A percentile compares a stretch with the other conserved stretches of the same genome.
phyloP scores from a whole-genome alignment of 2,797 vertebrate species.

The Sorex maritimensis region DNA sequence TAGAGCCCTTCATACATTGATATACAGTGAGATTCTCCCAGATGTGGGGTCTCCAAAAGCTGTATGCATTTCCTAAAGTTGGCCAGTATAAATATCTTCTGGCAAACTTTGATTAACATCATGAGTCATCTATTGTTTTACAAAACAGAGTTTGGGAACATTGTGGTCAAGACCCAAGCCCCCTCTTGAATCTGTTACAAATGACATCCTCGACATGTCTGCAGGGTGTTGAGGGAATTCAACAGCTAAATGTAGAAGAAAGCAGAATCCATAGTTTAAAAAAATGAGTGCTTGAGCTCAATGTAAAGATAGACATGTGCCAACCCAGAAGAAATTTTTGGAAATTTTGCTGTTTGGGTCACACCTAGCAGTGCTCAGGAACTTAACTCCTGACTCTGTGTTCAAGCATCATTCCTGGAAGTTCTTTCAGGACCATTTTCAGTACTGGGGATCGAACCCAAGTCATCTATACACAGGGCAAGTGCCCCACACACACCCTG shows the following conservation, averaged over 20 bases:
- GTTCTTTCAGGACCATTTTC: too few species aligned
- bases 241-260: not conserved
- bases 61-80: conserved; percentile 63
- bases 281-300: too few species aligned
- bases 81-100: conserved; percentile 18
- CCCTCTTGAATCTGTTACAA: conserved; percentile 18
- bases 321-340: not conserved
- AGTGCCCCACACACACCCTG: too few species aligned
- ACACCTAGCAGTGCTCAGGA: too few species aligned
- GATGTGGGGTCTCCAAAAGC: conserved; percentile 11
- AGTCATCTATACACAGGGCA: too few species aligned
- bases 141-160: conserved; percentile 32
- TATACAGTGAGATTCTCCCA: conserved; percentile 22
- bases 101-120: conserved; percentile 34
- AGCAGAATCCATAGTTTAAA: not conserved
- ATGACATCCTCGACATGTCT: not conserved
- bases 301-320: not conserved
- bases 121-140: conserved; percentile 40
- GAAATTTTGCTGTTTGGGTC: too few species aligned
- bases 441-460: too few species aligned
- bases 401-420: too few species aligned
- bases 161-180: not conserved
- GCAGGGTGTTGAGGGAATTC: not conserved
- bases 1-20: conserved; percentile 36
- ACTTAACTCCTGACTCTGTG: too few species aligned